phyloP scores from a whole-genome alignment of 1,140 invertebrate genomes.

The Ptiloglossa arizonensis region DNA sequence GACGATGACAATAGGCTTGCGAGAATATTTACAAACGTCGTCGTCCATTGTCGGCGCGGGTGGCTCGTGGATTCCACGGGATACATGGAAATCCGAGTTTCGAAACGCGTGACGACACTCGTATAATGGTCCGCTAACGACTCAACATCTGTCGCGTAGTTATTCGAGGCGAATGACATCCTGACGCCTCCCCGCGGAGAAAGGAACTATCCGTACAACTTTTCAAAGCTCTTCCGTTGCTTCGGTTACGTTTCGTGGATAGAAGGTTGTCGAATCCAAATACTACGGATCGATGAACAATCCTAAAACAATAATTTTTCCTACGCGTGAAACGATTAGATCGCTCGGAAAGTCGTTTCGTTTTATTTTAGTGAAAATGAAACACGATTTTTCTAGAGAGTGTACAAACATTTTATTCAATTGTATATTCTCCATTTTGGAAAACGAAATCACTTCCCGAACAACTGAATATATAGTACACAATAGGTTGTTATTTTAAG shows the following conservation, averaged over 20 bases:
- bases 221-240: not conserved
- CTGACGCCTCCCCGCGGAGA: constrained; percentile 8
- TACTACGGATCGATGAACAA: constrained; percentile 10
- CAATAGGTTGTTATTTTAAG: too few relatives aligned
- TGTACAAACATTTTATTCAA: too few relatives aligned
- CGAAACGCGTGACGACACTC: constrained; percentile 62
- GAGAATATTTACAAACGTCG: constrained; percentile 60
- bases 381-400: too few relatives aligned
- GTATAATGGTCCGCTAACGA: constrained; percentile 64
- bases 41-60: constrained; percentile 52
- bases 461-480: too few relatives aligned
- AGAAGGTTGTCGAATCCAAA: too few relatives aligned
- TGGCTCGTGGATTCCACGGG: constrained; percentile 29
- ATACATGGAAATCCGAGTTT: constrained; percentile 52
- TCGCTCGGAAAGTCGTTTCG: too few relatives aligned
- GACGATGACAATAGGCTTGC: constrained; percentile 34
- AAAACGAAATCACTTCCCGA: too few relatives aligned
- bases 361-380: too few relatives aligned
- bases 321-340: too few relatives aligned
- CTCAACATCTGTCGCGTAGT: constrained; percentile 57
- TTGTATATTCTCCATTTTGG: too few relatives aligned
- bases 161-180: constrained; percentile 47
- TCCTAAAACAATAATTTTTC: not conserved
- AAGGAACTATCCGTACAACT: constrained; percentile 24
- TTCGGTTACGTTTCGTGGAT: too few relatives aligned